A percentile compares a stretch with the other conserved stretches of the same genome.
phyloP scores from a whole-genome alignment of 2,888 invertebrate species.

The Epistrophe grossulariae region DNA sequence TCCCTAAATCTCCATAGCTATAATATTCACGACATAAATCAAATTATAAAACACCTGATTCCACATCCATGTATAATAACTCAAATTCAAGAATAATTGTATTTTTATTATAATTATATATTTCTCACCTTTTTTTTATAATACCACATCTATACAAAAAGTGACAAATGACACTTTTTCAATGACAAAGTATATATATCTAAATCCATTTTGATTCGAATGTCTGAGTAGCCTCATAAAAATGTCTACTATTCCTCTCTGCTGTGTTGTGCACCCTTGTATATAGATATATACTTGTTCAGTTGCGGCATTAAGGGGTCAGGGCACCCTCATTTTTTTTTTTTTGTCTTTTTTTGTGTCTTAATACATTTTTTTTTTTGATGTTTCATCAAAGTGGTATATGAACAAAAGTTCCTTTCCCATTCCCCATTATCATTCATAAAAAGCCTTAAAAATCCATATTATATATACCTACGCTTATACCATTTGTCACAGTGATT shows the following conservation, averaged over 20 bases:
- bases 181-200: conserved; percentile 29
- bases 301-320: conserved; percentile 51
- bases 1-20: neutral
- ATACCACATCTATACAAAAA: conserved; percentile 10
- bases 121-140: conserved; percentile 41
- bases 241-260: conserved; percentile 33
- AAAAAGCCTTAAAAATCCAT: conserved; percentile 56
- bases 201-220: conserved; percentile 20
- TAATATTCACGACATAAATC: conserved; percentile 13
- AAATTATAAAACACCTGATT: conserved; percentile 42
- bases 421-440: conserved; percentile 57
- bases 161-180: conserved; percentile 34
- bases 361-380: neutral
- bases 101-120: conserved; percentile 9
- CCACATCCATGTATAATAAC: conserved; percentile 11
- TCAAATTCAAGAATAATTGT: conserved; percentile 12
- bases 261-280: neutral
- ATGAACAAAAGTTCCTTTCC: conserved; percentile 20
- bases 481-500: conserved; percentile 69
- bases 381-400: conserved; percentile 2
- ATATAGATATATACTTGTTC: conserved; percentile 25
- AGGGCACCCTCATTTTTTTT: conserved; percentile 9
- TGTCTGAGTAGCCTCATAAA: conserved; percentile 27
- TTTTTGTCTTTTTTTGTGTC: neutral
- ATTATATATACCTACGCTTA: conserved; percentile 50